These are phyloP conservation scores for Coryphaenoides rupestris DNA, from an alignment of 2,113 vertebrate genomes.

Conservation along the genomic window DNA sequence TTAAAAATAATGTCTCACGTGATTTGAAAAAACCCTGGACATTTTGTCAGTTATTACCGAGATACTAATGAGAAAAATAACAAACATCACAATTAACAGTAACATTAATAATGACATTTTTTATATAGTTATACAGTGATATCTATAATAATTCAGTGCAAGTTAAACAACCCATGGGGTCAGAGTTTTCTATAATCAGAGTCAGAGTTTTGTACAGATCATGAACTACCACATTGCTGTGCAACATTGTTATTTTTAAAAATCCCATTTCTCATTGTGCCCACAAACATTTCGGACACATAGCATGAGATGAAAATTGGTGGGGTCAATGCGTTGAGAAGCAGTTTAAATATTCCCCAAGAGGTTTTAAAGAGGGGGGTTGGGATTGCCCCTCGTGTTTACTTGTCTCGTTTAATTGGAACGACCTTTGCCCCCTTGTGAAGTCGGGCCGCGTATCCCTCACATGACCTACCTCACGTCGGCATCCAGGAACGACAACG, in stretches of 20 bases:
- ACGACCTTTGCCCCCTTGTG: conserved; percentile 69
- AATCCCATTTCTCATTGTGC: neutral
- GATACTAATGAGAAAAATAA: too few species aligned
- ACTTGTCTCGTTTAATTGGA: conserved; percentile 74
- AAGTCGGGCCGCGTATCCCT: conserved; percentile 58
- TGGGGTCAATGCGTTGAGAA: conserved; percentile 27
- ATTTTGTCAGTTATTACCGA: too few species aligned
- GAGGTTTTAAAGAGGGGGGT: conserved; percentile 61
- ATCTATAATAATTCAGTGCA: too few species aligned
- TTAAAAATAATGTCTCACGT: too few species aligned
- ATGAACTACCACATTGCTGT: too few species aligned
- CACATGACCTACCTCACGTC: conserved; percentile 72
- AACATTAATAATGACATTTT: too few species aligned
- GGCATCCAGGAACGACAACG: conserved; percentile 60
- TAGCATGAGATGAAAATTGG: conserved; percentile 16
- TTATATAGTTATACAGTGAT: too few species aligned
- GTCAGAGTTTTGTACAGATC: too few species aligned
- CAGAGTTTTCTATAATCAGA: too few species aligned
- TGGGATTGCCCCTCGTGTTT: conserved; percentile 71
- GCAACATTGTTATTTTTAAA: neutral
- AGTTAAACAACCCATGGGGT: too few species aligned
- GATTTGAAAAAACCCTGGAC: too few species aligned
- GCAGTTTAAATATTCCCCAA: conserved; percentile 49
- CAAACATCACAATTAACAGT: too few species aligned
- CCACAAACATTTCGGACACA: neutral